Percentiles rank a stretch among this genome's conserved stretches.
These are phyloP conservation scores for Leptoteleia sp. DNA, from an alignment of 1,140 invertebrate species.

Conservation along the genomic window DNA sequence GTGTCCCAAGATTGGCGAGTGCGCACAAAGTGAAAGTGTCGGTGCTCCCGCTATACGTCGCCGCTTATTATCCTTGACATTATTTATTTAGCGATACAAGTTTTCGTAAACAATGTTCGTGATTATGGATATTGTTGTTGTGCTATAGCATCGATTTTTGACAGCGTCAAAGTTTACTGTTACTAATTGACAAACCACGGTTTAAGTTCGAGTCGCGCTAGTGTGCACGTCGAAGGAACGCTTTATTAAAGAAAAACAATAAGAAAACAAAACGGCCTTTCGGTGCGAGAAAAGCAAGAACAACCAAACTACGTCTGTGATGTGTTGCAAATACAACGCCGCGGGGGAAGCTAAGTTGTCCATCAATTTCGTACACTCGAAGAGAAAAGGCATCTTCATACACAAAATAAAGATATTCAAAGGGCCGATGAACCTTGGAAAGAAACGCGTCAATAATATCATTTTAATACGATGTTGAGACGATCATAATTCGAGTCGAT, in stretches of 20 bases:
- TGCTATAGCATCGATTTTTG: slow-evolving; percentile 72
- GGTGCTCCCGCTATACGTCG: neutral
- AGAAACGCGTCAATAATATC: slow-evolving; percentile 68
- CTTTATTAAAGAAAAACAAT: too few relatives aligned
- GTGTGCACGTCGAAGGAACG: neutral
- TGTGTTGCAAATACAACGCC: slow-evolving; percentile 77
- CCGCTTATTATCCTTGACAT: slow-evolving; percentile 46
- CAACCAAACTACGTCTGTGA: slow-evolving; percentile 72
- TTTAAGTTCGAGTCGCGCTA: too few relatives aligned
- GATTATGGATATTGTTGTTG: slow-evolving; percentile 78
- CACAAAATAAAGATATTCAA: slow-evolving; percentile 91
- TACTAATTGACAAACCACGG: slow-evolving; percentile 3
- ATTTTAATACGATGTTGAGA: slow-evolving; percentile 71
- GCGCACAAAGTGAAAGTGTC: slow-evolving; percentile 40
- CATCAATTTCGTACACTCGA: slow-evolving; percentile 84
- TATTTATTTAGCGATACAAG: slow-evolving; percentile 14
- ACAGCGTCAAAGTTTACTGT: slow-evolving; percentile 46
- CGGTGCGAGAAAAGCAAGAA: slow-evolving; percentile 44
- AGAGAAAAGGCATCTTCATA: slow-evolving; percentile 91
- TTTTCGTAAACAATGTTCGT: slow-evolving; percentile 73
- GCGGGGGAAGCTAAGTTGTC: slow-evolving; percentile 77
- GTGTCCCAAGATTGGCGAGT: neutral
- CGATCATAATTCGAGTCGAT: neutral
- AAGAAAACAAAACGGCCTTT: slow-evolving; percentile 42
- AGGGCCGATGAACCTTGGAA: slow-evolving; percentile 81